These are phyloP conservation scores for Halotydeus destructor DNA, from an alignment of 1,140 invertebrate species.

Conservation along the genomic window DNA sequence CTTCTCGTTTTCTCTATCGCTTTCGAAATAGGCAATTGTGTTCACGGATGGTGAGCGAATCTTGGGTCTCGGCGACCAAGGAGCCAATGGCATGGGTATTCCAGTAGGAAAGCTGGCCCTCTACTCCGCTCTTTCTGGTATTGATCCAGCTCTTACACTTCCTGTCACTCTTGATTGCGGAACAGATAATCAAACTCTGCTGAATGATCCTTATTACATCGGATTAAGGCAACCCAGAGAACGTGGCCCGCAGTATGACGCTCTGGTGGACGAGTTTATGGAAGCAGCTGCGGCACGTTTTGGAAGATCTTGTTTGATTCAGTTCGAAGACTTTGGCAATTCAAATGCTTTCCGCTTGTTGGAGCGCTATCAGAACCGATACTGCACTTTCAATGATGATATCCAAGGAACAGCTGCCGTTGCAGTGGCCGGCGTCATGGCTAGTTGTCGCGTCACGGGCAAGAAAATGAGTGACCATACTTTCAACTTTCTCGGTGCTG, in stretches of 20 bases:
- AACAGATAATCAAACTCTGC: slow-evolving; percentile 60
- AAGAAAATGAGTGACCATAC: slow-evolving; percentile 47
- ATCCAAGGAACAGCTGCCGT: slow-evolving; percentile 81
- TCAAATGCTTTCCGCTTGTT: slow-evolving; percentile 76
- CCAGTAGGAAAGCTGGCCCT: slow-evolving; percentile 79
- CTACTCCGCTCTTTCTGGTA: slow-evolving; percentile 77
- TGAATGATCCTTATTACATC: slow-evolving; percentile 87
- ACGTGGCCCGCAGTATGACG: slow-evolving; percentile 71
- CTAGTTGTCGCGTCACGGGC: slow-evolving; percentile 52
- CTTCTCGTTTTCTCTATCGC: slow-evolving; percentile 5
- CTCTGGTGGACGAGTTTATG: slow-evolving; percentile 96
- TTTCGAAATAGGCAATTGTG: slow-evolving; percentile 59
- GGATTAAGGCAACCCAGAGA: slow-evolving; percentile 67
- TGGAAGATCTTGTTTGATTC: slow-evolving; percentile 28
- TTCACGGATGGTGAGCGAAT: slow-evolving; percentile 90
- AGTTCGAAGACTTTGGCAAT: slow-evolving; percentile 94
- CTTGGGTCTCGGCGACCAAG: slow-evolving; percentile 75
- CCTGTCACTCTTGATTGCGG: slow-evolving; percentile 82
- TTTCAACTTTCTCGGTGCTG: slow-evolving; percentile 76
- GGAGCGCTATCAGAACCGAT: slow-evolving; percentile 60
- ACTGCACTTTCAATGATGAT: slow-evolving; percentile 92
- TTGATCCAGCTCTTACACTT: slow-evolving; percentile 75
- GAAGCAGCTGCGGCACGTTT: slow-evolving; percentile 62
- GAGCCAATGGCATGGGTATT: slow-evolving; percentile 87
- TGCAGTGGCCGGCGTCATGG: slow-evolving; percentile 67